Evolutionary conservation across 2,888 invertebrate species (phyloP).

Genomic region (Diaperis boleti): DNA sequence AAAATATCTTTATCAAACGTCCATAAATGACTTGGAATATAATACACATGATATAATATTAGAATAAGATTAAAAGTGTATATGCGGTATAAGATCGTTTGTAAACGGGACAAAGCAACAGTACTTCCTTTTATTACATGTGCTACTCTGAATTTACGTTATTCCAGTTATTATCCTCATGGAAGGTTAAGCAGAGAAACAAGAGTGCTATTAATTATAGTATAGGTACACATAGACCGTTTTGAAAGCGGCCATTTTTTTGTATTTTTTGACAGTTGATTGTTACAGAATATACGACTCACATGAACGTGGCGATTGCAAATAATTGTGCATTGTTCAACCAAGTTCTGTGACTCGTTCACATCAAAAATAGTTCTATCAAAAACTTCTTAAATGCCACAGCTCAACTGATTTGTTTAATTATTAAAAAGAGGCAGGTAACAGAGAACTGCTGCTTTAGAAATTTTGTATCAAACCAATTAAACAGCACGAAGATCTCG

Average conservation of each 20-base stretch:
- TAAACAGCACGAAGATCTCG: constrained; percentile 58
- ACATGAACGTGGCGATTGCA: constrained; percentile 46
- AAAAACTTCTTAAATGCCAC: constrained; percentile 63
- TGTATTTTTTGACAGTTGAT: constrained; percentile 54
- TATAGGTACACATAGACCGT: constrained; percentile 57
- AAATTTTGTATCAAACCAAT: constrained; percentile 54
- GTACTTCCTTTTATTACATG: constrained; percentile 30
- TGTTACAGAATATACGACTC: constrained; percentile 61
- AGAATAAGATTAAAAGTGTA: constrained; percentile 53
- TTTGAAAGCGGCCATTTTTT: constrained; percentile 33
- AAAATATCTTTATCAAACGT: constrained; percentile 47
- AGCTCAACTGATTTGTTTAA: constrained; percentile 60
- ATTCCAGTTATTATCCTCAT: constrained; percentile 47
- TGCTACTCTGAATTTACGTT: constrained; percentile 42
- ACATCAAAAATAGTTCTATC: constrained; percentile 64
- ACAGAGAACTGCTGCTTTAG: constrained; percentile 56
- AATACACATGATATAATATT: constrained; percentile 58
- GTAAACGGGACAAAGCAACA: constrained; percentile 47
- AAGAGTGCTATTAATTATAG: constrained; percentile 60
- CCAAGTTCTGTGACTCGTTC: constrained; percentile 50
- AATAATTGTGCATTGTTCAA: constrained; percentile 46
- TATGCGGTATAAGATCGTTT: constrained; percentile 52
- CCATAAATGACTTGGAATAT: constrained; percentile 57
- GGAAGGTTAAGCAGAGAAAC: constrained; percentile 66
- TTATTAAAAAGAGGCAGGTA: constrained; percentile 59